Evolutionary conservation across 2,113 vertebrate genomes (phyloP), one percentile per base, ranked within the genome.

Genomic region (Tretioscincus oriximinensis): DNA sequence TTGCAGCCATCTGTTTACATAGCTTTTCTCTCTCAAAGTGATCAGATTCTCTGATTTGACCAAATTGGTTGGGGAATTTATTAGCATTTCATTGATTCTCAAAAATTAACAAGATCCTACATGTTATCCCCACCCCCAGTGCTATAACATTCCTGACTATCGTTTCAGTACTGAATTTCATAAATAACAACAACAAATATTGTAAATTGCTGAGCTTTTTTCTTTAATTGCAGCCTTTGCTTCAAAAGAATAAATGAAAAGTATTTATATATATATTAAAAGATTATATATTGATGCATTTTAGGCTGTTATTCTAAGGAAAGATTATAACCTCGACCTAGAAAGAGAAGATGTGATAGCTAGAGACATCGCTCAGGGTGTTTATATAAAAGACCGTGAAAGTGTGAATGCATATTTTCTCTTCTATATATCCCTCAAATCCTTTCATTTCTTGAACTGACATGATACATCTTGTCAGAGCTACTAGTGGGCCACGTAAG

Each of bases 401-500:
- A 18, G 2, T 31, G 18, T 31, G 28, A 68, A 21, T 58, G 28
- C 18, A 18, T 11, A 8, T 70, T 7, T 5, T 9, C 78, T 84
- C 2, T 86, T 29, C 76, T 67, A 26, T 86, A 7, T 83, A 7
- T 83, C 75, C 69, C 29, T 47, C 6, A 64, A 81, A 8, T 2
- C 0, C 78, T 86, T 89, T 73, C n/a, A 64, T 35, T 51, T 24
- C 26, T 81, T 81, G 29, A 54, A 4, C 82, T 7, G 49, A 77
- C 2, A 22, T 69, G 51, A 67, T 31, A 24, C 22, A n/a, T 29
- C 76, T 68, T 45, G 12, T 76, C 66, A 31, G n/a, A 11, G 22
- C 0, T 63, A 63, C 70, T 65, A 26, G 31, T 0, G 0, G 18
- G 1, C 8, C 0, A 0, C 26, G 31, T 18, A 68, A 76, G 47